Percentiles rank a stretch among this genome's conserved stretches.
Conservation (phyloP, 2,888 invertebrate species). For the Auanema sp. region DNA sequence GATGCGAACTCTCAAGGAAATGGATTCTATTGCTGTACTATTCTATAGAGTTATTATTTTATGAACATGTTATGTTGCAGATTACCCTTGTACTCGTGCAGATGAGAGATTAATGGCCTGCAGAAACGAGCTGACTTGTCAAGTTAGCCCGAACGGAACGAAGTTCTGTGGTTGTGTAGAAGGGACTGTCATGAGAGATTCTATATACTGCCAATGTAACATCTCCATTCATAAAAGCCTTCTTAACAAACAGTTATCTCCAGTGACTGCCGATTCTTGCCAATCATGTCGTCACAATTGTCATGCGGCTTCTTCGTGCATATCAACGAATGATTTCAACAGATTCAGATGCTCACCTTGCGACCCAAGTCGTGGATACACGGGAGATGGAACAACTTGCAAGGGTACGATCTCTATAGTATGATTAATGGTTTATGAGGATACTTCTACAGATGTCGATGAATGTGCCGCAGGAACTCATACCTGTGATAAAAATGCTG, state of each 20-base stretch:
- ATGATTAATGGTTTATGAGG: background rate
- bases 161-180: background rate
- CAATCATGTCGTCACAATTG: slow-evolving; percentile 17
- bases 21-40: background rate
- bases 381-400: background rate
- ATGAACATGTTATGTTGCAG: no score
- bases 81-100: no score
- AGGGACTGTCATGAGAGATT: background rate
- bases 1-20: background rate
- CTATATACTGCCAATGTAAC: background rate
- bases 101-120: background rate
- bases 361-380: slow-evolving; percentile 1
- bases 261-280: slow-evolving; percentile 8
- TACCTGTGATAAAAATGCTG: slow-evolving; percentile 9
- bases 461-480: slow-evolving; percentile 9
- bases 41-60: no score
- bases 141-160: background rate
- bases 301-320: slow-evolving; percentile 10
- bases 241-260: background rate
- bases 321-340: background rate
- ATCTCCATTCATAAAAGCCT: no score
- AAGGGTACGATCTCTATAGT: background rate
- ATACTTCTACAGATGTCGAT: slow-evolving; percentile 12
- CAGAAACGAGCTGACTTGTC: background rate
- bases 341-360: slow-evolving; percentile 8